These are phyloP conservation scores for Mola mola DNA, from an alignment of 2,113 vertebrate species.

Conservation along the genomic window DNA sequence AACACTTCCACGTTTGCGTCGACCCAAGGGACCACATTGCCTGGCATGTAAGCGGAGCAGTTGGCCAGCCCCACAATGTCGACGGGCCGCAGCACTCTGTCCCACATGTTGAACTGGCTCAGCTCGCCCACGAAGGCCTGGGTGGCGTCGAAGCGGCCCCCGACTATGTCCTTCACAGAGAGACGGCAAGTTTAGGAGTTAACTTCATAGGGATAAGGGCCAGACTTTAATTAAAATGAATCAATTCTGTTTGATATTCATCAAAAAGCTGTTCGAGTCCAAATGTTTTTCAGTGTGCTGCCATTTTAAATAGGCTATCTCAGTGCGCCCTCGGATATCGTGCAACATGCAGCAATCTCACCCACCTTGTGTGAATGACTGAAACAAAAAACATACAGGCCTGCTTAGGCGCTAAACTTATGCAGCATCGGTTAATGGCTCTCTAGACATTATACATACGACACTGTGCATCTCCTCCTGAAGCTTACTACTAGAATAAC, in stretches of 20 bases:
- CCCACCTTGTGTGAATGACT: conserved; percentile 18
- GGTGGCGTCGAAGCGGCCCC: conserved; percentile 95
- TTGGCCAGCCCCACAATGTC: conserved; percentile 95
- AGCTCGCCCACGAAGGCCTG: conserved; percentile 98
- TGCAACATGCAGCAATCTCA: conserved; percentile 50
- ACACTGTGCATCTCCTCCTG: conserved; percentile 35
- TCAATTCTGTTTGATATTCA: conserved; percentile 56
- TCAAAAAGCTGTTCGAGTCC: conserved; percentile 18
- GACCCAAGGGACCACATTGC: conserved; percentile 96
- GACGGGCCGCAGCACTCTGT: conserved; percentile 90
- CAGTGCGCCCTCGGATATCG: neutral
- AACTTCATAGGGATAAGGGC: conserved; percentile 15
- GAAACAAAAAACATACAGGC: conserved; percentile 6
- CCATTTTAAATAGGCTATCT: conserved; percentile 26
- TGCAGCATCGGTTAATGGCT: conserved; percentile 25
- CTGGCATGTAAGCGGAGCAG: conserved; percentile 96
- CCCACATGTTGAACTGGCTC: conserved; percentile 99
- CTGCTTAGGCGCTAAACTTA: neutral
- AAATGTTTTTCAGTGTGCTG: conserved; percentile 6
- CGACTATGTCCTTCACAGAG: conserved; percentile 88
- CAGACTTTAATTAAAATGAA: conserved; percentile 35
- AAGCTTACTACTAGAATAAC: conserved; percentile 27
- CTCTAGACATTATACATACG: conserved; percentile 13
- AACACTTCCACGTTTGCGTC: conserved; percentile 95
- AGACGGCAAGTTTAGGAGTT: conserved; percentile 14